phyloP scores from a whole-genome alignment of 2,888 invertebrate genomes.

The Plagodis dolabraria region DNA sequence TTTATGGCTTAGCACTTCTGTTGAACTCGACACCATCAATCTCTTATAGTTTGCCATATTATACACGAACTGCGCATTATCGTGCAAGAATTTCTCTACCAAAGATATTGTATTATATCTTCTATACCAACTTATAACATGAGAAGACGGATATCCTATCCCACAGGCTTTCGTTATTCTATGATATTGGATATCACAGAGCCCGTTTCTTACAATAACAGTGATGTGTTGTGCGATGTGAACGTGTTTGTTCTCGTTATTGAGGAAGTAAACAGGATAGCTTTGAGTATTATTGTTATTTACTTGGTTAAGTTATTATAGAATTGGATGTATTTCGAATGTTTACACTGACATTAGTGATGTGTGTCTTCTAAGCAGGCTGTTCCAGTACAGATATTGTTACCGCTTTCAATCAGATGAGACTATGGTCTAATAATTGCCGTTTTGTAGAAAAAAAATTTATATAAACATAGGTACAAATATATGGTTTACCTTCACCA shows the following conservation, averaged over 20 bases:
- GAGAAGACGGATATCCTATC: constrained; percentile 16
- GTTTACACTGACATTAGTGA: no score
- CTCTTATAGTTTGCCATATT: no score
- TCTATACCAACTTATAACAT: constrained; percentile 1
- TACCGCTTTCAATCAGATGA: no score
- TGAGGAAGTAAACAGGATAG: constrained; percentile 1
- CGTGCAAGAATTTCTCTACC: background rate
- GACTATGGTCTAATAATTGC: no score
- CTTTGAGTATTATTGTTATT: background rate
- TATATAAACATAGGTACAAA: no score
- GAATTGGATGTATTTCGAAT: no score
- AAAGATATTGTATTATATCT: background rate
- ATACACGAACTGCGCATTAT: background rate
- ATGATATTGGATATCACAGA: constrained; percentile 28
- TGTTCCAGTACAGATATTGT: no score
- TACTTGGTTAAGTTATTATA: background rate
- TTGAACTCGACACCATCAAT: no score
- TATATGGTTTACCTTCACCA: no score
- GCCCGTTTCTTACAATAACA: constrained; percentile 12
- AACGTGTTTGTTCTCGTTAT: constrained; percentile 12
- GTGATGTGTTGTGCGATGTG: constrained; percentile 5
- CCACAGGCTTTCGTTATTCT: constrained; percentile 11
- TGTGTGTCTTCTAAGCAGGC: no score
- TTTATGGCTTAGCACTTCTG: no score
- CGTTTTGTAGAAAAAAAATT: no score